Conservation (phyloP, 1,140 invertebrate species). For the Drosophila sproati region DNA sequence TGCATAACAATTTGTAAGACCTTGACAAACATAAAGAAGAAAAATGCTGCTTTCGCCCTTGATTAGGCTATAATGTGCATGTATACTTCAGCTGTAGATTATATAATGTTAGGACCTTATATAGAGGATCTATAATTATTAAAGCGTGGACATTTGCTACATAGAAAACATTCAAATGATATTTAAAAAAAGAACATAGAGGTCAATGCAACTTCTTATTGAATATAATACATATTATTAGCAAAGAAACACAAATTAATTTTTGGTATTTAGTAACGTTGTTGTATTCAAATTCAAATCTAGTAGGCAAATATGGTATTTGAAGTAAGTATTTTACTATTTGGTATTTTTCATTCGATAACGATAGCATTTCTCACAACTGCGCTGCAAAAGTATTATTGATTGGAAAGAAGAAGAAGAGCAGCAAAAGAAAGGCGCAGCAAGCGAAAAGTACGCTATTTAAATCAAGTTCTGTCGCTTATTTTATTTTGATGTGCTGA, state of each 20-base stretch:
- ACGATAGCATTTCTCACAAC: slow-evolving; percentile 18
- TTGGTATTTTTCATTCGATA: slow-evolving; percentile 26
- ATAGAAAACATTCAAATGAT: too few species aligned
- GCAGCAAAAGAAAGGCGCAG: slow-evolving; percentile 73
- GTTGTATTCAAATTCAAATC: slow-evolving; percentile 5
- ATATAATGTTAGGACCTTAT: too few species aligned
- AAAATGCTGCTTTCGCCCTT: too few species aligned
- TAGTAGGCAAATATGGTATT: background rate
- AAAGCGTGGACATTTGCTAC: too few species aligned
- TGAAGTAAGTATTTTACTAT: background rate
- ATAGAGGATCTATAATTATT: too few species aligned
- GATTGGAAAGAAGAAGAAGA: slow-evolving; percentile 66
- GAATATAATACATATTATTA: background rate
- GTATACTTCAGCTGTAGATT: too few species aligned
- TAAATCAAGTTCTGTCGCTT: slow-evolving; percentile 37
- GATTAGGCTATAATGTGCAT: too few species aligned
- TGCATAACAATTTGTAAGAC: too few species aligned
- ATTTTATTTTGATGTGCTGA: slow-evolving; percentile 23
- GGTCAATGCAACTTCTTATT: too few species aligned
- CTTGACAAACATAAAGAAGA: too few species aligned
- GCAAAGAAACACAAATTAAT: background rate
- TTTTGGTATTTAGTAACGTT: background rate
- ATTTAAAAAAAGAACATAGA: too few species aligned
- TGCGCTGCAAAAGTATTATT: slow-evolving; percentile 60
- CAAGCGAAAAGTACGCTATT: slow-evolving; percentile 52